Evolutionary conservation across 1,140 invertebrate species (phyloP), one percentile per base, ranked within the genome.

Genomic region (Mya arenaria): DNA sequence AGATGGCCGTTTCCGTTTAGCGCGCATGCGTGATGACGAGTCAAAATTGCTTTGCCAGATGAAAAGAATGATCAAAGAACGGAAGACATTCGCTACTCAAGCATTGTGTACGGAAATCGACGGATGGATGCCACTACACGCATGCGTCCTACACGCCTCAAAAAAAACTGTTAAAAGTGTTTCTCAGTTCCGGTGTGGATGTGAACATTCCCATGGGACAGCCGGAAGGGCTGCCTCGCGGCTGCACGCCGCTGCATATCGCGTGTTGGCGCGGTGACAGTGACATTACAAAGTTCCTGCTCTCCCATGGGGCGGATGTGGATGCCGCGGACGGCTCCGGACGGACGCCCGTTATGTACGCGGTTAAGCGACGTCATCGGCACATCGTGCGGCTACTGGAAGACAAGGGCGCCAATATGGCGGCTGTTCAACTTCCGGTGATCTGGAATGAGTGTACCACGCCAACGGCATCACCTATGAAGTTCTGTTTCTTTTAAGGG

Each of bases 211-310:
- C 83, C 66, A 90, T 90, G 89, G 89, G 89, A 48, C 28, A 65
- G 15, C 88, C 88, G 4, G 85, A 88, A 5, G 87, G 88, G 0
- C 80, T 90, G 0, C 89, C 89, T 1, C 87, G 86, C 1, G 41
- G 82, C 1, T 90, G 88, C 62, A 73, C 85, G 6, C 85, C 88
- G 30, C 73, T 90, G 13, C 89, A 90, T 41, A 71, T 90, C 23
- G 89, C 89, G 19, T 85, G 88, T 1, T 82, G 89, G 69, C 86
- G 89, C 15, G 89, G 89, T 52, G 89, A 90, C 79, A 83, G 88
- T 28, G 89, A 86, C 48, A 85, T 90, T 13, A 82, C 89, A 17
- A 83, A 89, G 44, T 65, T 89, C 32, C 79, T 90, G 3, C 17
- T 89, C 13, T 83, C 86, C 34, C 69, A 85, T 37, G 86, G 84